Base-by-base conservation (phyloP, 2,888 invertebrate species). In the Pyralis farinalis region DNA sequence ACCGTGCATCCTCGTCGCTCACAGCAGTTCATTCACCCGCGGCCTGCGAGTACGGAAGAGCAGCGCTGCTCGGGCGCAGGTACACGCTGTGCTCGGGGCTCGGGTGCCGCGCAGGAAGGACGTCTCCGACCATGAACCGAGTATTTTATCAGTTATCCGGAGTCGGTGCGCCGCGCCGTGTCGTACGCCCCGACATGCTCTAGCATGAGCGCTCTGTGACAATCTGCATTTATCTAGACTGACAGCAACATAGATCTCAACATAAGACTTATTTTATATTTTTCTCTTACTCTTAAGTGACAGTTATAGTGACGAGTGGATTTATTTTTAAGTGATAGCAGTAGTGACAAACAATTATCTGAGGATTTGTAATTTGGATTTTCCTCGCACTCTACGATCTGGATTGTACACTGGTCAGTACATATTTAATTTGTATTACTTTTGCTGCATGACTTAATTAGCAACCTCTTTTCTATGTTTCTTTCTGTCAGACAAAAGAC, bases 241-340 rank as follows among this genome's bases (percentile, higher is more conserved):
- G 88, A 86, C 79, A 71, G 86, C 69, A 87, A 87, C 87, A 57
- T 75, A 82, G 88, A 88, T 88, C 88, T 88, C 87, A 88, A 78
- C 61, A 76, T 69, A 87, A 88, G 88, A 87, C 88, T 88, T 79
- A 80, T 80, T 77, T 79, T 72, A 72, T 63, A 61, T 70, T 55
- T n/a, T 61, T 58, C 54, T 51, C 44, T 49, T 71, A 71, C 61
- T 71, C 67, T 77, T 86, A 79, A 85, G 86, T 86, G 86, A 79
- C 78, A 59, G 71, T 74, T 73, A 52, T 49, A 68, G 83, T 84
- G 86, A 71, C 68, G 76, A 73, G 84, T 76, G 78, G 75, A 72
- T 77, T 71, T 73, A 70, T 68, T 75, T 74, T 77, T 77, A 75
- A 83, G 87, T 87, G 84, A 64, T 66, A 74, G 73, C 32, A 32